Percentiles rank a stretch among this genome's conserved stretches.
These are phyloP conservation scores for Cephus cinctus DNA, from an alignment of 1,140 invertebrate genomes.

Conservation along the genomic window DNA sequence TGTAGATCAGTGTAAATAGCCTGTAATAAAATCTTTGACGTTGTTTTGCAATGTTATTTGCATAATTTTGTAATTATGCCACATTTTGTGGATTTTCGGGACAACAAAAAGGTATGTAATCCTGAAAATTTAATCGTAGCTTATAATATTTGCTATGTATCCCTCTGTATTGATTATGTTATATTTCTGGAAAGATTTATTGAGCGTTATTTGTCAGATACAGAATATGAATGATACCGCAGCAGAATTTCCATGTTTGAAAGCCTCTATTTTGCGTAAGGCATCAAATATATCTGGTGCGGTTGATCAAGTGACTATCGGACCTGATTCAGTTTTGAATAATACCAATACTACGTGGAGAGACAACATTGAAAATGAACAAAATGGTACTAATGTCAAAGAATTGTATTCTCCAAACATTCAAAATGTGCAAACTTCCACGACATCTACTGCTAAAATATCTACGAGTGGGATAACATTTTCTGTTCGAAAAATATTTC, in stretches of 20 bases:
- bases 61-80: slow-evolving; percentile 12
- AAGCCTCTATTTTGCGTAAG: slow-evolving; percentile 49
- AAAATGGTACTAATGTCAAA: slow-evolving; percentile 25
- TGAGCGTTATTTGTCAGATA: not conserved
- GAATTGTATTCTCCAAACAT: slow-evolving; percentile 7
- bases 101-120: slow-evolving; percentile 5
- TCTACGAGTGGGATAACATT: slow-evolving; percentile 35
- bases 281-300: slow-evolving; percentile 33
- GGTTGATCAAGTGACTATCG: slow-evolving; percentile 41
- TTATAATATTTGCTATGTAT: not conserved
- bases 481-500: slow-evolving; percentile 43
- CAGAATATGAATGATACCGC: slow-evolving; percentile 31
- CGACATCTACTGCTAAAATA: slow-evolving; percentile 21
- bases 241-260: slow-evolving; percentile 43
- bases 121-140: slow-evolving; percentile 1
- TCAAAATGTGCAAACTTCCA: slow-evolving; percentile 15
- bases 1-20: too few species aligned
- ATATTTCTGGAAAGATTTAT: not conserved
- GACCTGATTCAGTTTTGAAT: slow-evolving; percentile 28
- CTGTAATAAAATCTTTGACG: too few species aligned
- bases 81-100: slow-evolving; percentile 8
- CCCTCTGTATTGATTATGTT: not conserved
- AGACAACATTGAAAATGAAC: slow-evolving; percentile 30
- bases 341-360: slow-evolving; percentile 14
- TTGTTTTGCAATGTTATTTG: too few species aligned